These are phyloP conservation scores for Microchirus variegatus DNA, from an alignment of 2,797 vertebrate genomes.

Conservation along the genomic window DNA sequence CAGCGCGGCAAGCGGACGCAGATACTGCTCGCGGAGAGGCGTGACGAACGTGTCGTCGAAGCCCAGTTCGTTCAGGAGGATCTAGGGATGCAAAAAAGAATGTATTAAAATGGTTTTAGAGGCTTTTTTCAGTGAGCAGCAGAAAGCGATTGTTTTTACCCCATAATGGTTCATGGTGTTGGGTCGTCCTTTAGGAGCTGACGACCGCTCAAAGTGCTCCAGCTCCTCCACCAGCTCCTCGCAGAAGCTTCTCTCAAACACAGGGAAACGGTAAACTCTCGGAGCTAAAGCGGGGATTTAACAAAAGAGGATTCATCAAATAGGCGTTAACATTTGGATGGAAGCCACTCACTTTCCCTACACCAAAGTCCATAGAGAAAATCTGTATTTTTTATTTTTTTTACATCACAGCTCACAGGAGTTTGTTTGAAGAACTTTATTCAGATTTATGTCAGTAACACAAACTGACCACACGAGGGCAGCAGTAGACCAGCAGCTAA, in stretches of 20 bases:
- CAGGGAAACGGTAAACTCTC: conserved; percentile 87
- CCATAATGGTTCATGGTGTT: conserved; percentile 98
- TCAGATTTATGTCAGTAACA: too few species aligned
- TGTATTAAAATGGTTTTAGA: not conserved
- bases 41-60: conserved; percentile 89
- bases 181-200: conserved; percentile 91
- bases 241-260: conserved; percentile 90
- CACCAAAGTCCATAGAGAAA: too few species aligned
- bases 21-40: conserved; percentile 88
- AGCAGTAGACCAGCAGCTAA: too few species aligned
- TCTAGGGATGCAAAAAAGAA: conserved; percentile 70
- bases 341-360: too few species aligned
- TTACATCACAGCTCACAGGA: too few species aligned
- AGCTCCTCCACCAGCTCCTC: conserved; percentile 88
- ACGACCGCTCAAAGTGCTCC: conserved; percentile 91
- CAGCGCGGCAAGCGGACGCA: conserved; percentile 83
- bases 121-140: not conserved
- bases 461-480: too few species aligned
- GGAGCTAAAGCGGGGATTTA: conserved; percentile 69
- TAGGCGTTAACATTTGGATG: too few species aligned
- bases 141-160: conserved; percentile 74
- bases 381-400: too few species aligned
- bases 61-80: conserved; percentile 91
- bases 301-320: not conserved
- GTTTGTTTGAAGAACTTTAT: too few species aligned